Base-by-base conservation (phyloP, 1,140 invertebrate species). In the Drosophila pachea region DNA sequence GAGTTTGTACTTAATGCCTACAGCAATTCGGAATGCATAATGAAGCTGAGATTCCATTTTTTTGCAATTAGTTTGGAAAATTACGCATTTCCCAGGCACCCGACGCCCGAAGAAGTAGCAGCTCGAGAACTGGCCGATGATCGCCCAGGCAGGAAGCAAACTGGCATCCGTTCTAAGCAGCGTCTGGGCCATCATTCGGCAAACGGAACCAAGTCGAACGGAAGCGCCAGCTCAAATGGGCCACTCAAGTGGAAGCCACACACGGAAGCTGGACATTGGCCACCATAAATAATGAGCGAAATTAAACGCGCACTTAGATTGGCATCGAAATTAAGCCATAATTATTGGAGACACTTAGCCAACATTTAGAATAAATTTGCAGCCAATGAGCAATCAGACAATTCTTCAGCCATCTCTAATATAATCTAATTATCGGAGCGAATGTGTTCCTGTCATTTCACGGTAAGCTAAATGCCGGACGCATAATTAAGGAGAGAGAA, bases 231-330 rank as follows among this genome's bases (percentile, higher is more conserved):
- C 74, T 76, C 58, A 81, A 76, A 63, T 76, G 68, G 71, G 72
- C 73, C 71, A 61, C 45, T 43, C 43, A 54, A 67, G 36, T 67
- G 56, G 65, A 58, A 47, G 33, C 36, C 50, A 66, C 54, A 59
- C 36, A 56, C 58, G 78, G 78, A 83, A 83, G 69, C 71, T 66
- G 12, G 52, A 48, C 67, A 45, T 67, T 74, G 12, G 48, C 60
- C 68, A 68, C 66, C 78, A 76, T 84, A 70, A 83, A 84, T 83
- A 83, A 83, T 83, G 81, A 76, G 79, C 76, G 52, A 84, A 76
- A 83, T 83, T 83, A 84, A 83, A 63, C 40, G 64, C 32, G 36
- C 76, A 79, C 78, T 83, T 83, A 84, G 81, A 84, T 76, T 63
- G 73, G 76, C 76, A 83, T 81, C 66, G 76, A 84, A 70, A 70